Base-by-base conservation (phyloP, 2,113 vertebrate genomes). In the Ramphastos sulfuratus region DNA sequence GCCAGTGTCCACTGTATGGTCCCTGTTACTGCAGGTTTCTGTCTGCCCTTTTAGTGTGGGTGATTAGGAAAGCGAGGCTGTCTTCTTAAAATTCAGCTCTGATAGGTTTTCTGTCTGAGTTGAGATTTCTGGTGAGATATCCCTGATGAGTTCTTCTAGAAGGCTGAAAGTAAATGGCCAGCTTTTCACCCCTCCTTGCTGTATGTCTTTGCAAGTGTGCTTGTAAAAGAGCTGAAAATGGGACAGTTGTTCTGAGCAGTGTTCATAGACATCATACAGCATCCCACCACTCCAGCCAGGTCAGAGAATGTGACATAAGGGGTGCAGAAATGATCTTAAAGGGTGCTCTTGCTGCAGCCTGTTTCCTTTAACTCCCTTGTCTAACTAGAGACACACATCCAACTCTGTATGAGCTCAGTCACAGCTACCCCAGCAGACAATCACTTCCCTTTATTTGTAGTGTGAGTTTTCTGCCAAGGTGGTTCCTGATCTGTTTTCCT, bases 351-450 rank as follows among this genome's bases (percentile, higher is more conserved):
- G 81, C 81, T 81, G 70, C 35, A 33, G 63, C n/a, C 16, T 19
- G 30, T 25, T 52, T 35, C 37, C 0, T 0, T 28, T 21, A 28
- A 6, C 37, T 28, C 23, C 24, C 15, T 25, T 19, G 39, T 0
- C 0, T 21, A 6, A 50, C 20, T 6, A 31, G 72, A 39, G 20
- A 13, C 6, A 1, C 4, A 31, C 17, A 8, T 30, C 21, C 33
- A 10, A 1, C 39, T 28, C 61, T 15, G 33, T 8, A 18, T 6
- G 56, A 66, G 64, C 58, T 54, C 23, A 1, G 5, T 21, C 52
- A 12, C 8, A 28, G 35, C 37, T 25, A 17, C 30, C 60, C 60
- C 60, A 48, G 71, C 60, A 63, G 66, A 10, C 14, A 28, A 18
- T 7, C 0, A 0, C 23, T 31, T 55, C 27, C 42, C 21, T 56